Conservation (phyloP, 2,113 vertebrate species). For the Pseudorasbora parva region DNA sequence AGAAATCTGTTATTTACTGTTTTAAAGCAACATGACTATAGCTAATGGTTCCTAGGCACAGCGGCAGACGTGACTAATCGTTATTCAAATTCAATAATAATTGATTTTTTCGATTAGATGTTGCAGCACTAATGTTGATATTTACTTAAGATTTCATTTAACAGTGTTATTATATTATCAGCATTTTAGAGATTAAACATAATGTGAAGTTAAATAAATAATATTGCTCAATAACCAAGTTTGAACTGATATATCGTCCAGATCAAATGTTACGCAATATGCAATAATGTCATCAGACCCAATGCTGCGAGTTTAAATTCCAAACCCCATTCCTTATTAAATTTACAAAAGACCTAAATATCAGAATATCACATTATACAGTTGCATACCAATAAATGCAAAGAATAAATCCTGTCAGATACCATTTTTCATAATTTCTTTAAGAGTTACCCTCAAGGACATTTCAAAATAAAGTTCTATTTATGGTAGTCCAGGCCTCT, state of each 20-base stretch:
- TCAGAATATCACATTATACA: not conserved
- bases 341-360: not conserved
- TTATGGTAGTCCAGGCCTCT: not conserved
- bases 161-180: not conserved
- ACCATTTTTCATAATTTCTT: not conserved
- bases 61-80: too few species aligned
- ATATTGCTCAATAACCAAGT: not conserved
- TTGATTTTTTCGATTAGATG: too few species aligned
- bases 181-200: not conserved
- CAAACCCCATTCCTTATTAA: not conserved
- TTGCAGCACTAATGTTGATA: not conserved
- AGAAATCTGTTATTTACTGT: too few species aligned
- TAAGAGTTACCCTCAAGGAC: not conserved
- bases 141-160: not conserved
- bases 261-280: not conserved
- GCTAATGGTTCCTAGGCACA: too few species aligned
- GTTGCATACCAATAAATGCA: not conserved
- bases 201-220: not conserved
- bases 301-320: not conserved
- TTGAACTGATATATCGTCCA: not conserved
- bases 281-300: not conserved
- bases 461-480: not conserved
- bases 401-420: not conserved
- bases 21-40: too few species aligned
- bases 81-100: too few species aligned